Evolutionary conservation across 2,113 vertebrate genomes (phyloP).

Genomic region (Alethe castanea): DNA sequence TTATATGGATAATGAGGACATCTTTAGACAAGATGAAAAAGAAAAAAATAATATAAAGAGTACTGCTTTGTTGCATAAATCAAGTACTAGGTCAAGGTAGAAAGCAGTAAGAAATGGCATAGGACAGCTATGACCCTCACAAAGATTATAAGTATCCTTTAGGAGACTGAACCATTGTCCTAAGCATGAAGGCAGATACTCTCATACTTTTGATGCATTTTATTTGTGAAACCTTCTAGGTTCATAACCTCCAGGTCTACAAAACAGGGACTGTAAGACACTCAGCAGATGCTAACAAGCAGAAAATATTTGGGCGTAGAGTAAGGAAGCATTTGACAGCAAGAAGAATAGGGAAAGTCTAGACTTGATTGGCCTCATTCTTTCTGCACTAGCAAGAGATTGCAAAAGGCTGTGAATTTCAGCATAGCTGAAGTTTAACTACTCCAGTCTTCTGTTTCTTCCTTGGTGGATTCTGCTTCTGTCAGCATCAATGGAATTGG

Average conservation of each 20-base stretch:
- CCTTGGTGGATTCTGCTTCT: constrained; percentile 33
- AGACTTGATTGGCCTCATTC: neutral
- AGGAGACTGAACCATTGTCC: neutral
- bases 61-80: neutral
- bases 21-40: neutral
- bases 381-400: neutral
- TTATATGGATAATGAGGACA: constrained; percentile 27
- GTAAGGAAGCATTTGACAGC: neutral
- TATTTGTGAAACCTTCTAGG: neutral
- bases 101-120: neutral
- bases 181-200: neutral
- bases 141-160: neutral
- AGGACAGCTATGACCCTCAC: neutral
- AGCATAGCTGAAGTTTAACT: neutral
- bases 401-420: neutral
- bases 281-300: neutral
- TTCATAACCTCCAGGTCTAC: neutral
- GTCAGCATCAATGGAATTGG: neutral
- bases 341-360: neutral
- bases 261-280: neutral
- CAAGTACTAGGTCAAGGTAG: neutral
- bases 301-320: neutral
- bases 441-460: neutral
- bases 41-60: neutral
- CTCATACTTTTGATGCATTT: neutral